Evolutionary conservation across 2,113 vertebrate genomes (phyloP), one percentile per base, ranked within the genome.

Genomic region (Grammomys dolichurus): DNA sequence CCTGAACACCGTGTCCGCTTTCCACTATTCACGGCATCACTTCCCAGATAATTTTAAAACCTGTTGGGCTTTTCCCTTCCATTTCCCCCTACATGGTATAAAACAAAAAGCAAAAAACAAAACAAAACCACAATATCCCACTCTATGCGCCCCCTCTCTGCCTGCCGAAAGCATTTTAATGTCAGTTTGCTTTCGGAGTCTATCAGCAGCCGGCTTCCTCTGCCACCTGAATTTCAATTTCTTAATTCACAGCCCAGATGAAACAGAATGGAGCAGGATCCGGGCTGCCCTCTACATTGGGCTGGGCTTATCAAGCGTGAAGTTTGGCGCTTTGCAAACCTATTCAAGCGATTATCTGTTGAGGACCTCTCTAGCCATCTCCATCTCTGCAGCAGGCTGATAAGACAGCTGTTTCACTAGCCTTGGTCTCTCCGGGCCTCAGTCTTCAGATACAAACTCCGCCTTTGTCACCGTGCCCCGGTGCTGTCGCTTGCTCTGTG

Each of bases 321-420:
- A 98, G 98, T 99, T 98, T 98, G 98, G 98, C 33, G 81, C 98
- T 97, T 97, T 98, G 98, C 98, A 98, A 98, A 98, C 98, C 97
- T 98, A 98, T 98, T 99, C 98, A 98, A 98, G 98, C 98, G 97
- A 99, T 99, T 99, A 98, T 99, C 98, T 98, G 97, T 95, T 96
- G 98, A 98, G 98, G 98, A 98, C 98, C 98, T 99, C 98, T 99
- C 89, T 94, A 99, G 98, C 98, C 98, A 98, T 98, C 98, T 98
- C 98, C 98, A 97, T 98, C 98, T 98, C 99, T 99, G 99, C 98
- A 98, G 96, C 96, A 90, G 97, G 98, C 98, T 98, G 99, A 99
- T 99, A 99, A 99, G 98, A 98, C 98, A 98, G 98, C 98, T 98
- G 98, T 98, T 98, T 97, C 98, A 98, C 97, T 98, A 96, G 98